Conservation (phyloP, 2,888 invertebrate genomes). For the Athalia circularis region DNA sequence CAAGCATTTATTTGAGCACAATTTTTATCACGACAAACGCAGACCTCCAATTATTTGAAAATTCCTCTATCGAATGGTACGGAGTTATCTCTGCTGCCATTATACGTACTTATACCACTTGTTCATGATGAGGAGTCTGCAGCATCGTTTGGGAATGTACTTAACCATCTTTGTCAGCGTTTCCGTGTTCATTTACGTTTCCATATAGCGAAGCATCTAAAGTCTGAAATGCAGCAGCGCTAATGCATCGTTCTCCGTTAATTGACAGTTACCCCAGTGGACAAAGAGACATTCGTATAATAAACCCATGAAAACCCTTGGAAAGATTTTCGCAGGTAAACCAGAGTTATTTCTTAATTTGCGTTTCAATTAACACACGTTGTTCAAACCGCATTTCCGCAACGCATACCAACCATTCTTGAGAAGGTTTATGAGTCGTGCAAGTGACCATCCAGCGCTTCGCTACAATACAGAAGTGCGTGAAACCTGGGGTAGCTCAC, state of each 20-base stretch:
- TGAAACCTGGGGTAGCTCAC: slow-evolving; percentile 4
- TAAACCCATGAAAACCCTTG: neutral
- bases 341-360: slow-evolving; percentile 40
- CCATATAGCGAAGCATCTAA: slow-evolving; percentile 1
- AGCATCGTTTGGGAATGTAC: slow-evolving; percentile 10
- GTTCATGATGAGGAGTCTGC: too few relatives aligned
- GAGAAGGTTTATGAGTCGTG: slow-evolving; percentile 24
- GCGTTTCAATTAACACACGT: slow-evolving; percentile 39
- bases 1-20: neutral
- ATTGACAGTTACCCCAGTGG: slow-evolving; percentile 22
- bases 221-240: neutral
- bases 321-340: slow-evolving; percentile 28
- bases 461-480: slow-evolving; percentile 13
- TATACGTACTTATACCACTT: too few relatives aligned
- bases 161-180: slow-evolving; percentile 4
- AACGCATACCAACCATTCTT: slow-evolving; percentile 40
- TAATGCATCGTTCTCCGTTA: slow-evolving; percentile 20
- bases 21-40: neutral
- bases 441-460: too few relatives aligned
- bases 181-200: neutral
- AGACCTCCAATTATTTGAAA: neutral
- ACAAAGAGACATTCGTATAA: slow-evolving; percentile 26
- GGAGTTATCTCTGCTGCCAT: too few relatives aligned
- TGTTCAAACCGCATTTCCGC: slow-evolving; percentile 35
- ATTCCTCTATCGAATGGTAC: neutral